Evolutionary conservation across 2,888 invertebrate genomes (phyloP).

Genomic region (Ametastegia equiseti): DNA sequence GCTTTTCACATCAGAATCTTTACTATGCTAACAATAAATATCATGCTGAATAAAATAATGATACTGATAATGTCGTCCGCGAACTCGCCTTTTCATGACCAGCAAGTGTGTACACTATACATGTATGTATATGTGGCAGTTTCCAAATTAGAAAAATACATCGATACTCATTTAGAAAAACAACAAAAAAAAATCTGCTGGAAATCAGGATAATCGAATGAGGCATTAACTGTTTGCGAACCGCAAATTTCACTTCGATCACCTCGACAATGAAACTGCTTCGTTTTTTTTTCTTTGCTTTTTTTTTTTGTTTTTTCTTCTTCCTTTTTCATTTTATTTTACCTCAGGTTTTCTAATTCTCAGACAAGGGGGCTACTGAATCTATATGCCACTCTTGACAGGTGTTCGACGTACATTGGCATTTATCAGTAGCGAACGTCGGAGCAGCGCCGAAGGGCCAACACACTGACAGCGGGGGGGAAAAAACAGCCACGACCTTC

Average conservation of each 20-base stretch:
- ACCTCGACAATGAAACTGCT: not conserved
- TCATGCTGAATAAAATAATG: too few relatives aligned
- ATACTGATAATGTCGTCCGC: too few relatives aligned
- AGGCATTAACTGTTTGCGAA: not conserved
- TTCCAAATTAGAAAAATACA: too few relatives aligned
- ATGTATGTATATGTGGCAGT: too few relatives aligned
- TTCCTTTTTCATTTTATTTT: not conserved
- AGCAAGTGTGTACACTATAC: too few relatives aligned
- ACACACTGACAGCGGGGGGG: slow-evolving; percentile 13
- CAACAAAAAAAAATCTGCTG: too few relatives aligned
- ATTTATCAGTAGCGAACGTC: slow-evolving; percentile 18
- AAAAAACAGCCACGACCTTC: slow-evolving; percentile 38
- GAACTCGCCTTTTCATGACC: too few relatives aligned
- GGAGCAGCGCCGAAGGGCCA: slow-evolving; percentile 2
- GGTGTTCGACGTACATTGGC: slow-evolving; percentile 16
- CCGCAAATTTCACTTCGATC: not conserved
- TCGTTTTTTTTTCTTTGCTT: slow-evolving; percentile 9
- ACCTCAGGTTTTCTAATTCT: not conserved
- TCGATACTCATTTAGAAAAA: too few relatives aligned
- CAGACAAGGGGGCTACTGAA: not conserved
- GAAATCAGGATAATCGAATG: not conserved
- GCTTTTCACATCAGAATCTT: too few relatives aligned
- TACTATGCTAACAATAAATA: too few relatives aligned
- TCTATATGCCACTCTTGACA: slow-evolving; percentile 19
- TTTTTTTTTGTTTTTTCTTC: not conserved